A percentile compares a stretch with the other conserved stretches of the same genome.
Evolutionary conservation across 2,888 invertebrate genomes (phyloP).

Genomic region (Monopis laevigella): DNA sequence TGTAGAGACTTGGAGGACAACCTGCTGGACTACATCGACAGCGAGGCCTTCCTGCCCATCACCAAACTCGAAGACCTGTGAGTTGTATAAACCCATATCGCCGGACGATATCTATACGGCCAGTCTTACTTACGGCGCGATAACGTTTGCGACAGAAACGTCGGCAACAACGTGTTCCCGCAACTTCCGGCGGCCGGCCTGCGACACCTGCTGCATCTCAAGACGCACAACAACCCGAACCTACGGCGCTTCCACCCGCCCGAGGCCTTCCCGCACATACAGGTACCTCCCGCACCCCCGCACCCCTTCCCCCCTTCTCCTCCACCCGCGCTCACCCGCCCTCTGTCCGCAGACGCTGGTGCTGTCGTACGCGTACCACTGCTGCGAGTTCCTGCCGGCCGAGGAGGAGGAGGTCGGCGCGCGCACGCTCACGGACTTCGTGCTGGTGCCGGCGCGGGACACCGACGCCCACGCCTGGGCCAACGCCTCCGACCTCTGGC

Average conservation of each 20-base stretch:
- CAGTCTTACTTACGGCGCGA: not conserved
- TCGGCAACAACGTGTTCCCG: slow-evolving; percentile 90
- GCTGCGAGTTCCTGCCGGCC: slow-evolving; percentile 85
- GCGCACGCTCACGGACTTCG: slow-evolving; percentile 38
- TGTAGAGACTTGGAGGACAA: slow-evolving; percentile 89
- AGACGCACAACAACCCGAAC: slow-evolving; percentile 91
- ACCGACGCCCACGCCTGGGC: slow-evolving; percentile 75
- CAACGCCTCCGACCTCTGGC: slow-evolving; percentile 83
- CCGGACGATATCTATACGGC: not conserved
- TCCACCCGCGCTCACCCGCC: slow-evolving; percentile 87
- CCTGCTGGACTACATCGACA: slow-evolving; percentile 83
- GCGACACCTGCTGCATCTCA: slow-evolving; percentile 81
- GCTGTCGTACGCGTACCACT: slow-evolving; percentile 95
- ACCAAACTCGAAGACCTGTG: slow-evolving; percentile 86
- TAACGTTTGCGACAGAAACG: slow-evolving; percentile 70
- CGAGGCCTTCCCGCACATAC: slow-evolving; percentile 85
- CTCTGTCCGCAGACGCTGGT: slow-evolving; percentile 85
- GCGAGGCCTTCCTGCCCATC: slow-evolving; percentile 83
- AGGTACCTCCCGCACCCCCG: slow-evolving; percentile 92
- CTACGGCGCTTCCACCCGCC: slow-evolving; percentile 89
- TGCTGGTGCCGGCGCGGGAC: slow-evolving; percentile 43
- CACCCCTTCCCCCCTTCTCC: slow-evolving; percentile 86
- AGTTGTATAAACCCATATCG: slow-evolving; percentile 47
- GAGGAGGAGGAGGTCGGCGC: slow-evolving; percentile 69
- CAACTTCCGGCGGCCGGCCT: slow-evolving; percentile 84